Base-by-base conservation (phyloP, 1,140 invertebrate genomes). In the Grapholita molesta region DNA sequence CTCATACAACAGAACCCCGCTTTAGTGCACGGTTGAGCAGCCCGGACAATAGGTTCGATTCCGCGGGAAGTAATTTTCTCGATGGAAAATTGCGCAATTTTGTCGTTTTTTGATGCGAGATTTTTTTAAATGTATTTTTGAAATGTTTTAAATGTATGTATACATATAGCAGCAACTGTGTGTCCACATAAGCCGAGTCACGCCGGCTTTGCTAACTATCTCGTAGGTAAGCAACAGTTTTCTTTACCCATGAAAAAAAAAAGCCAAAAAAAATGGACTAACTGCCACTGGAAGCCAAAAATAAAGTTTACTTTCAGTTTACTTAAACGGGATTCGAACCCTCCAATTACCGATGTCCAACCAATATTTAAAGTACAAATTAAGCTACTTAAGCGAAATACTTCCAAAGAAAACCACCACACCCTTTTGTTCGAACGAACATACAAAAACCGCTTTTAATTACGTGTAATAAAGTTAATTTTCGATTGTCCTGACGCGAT, bases 31-130 rank as follows among this genome's bases (percentile, higher is more conserved):
- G 61, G 71, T 70, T 66, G 57, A 65, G 30, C 25, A 30, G 57
- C 8, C 66, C 66, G 68, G 69, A 73, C 76, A 76, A 79, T 79
- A 55, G 70, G 70, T 79, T 79, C 77, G 75, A 77, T 79, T 75
- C 75, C 73, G 70, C 55, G 70, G 74, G 72, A 78, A 74, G 75
- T 69, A 79, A 79, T 79, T 76, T 77, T 73, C 75, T 73, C 70
- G 32, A 32, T 30, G 30, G 21, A 28, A 68, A 68, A 55, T 25
- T 24, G 42, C 38, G 42, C 32, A 32, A 21, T 68, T 68, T 23
- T 8, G 11, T 28, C 28, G 12, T 33, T 68, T 53, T 61, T 30
- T 61, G 55, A 28, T 28, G 55, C 55, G 24, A n/a, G 24, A 30
- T 5, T 28, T 8, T 24, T 25, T 25, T 28, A 12, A 23, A 8